Base-by-base conservation (phyloP, 2,797 vertebrate species). In the Thaleichthys pacificus region DNA sequence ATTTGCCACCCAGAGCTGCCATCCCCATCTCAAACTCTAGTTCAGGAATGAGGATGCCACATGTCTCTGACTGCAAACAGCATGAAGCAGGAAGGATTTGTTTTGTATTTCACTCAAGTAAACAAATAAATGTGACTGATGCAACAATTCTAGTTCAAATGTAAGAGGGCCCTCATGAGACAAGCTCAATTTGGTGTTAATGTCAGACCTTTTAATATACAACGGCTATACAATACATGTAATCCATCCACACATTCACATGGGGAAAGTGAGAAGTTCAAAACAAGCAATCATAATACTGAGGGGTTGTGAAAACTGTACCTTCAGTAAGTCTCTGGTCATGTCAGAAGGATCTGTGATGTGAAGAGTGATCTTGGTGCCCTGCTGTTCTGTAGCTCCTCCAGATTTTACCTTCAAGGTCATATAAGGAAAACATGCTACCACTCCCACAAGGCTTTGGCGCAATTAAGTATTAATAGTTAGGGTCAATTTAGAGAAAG, bases 1-100 rank as follows among this genome's bases (percentile, higher is more conserved):
- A 99, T 79, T 99, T 99, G 0, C 98, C 98, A 0, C 95, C 93
- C 0, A 99, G 79, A 0, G 93, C 94, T 0, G 91, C 97, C 97
- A 98, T 98, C 0, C 98, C 97, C 82, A 99, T 84, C 85, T 99
- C 97, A 0, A 99, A 99, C 72, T 99, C 96, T 85, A 99, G 89
- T 88, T 99, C 97, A 0, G 97, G 97, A 71, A 99, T 97, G 71
- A 86, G 54, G 72, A 99, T 73, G 0, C 84, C 74, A 69, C 98
- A 99, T 0, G 97, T 99, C 88, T 99, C 98, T 0, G 97, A 99
- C 94, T 96, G 75, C 7, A 2, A 60, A 22, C 61, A 22, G 49
- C 17, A 47, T 17, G 38, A 2, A 17, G 14, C 47, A 49, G 26
- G 2, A 68, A 32, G 30, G 5, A 38, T 32, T 15, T 21, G 32